Conservation (phyloP, 1,140 invertebrate genomes). For the Eubasilissa regina region DNA sequence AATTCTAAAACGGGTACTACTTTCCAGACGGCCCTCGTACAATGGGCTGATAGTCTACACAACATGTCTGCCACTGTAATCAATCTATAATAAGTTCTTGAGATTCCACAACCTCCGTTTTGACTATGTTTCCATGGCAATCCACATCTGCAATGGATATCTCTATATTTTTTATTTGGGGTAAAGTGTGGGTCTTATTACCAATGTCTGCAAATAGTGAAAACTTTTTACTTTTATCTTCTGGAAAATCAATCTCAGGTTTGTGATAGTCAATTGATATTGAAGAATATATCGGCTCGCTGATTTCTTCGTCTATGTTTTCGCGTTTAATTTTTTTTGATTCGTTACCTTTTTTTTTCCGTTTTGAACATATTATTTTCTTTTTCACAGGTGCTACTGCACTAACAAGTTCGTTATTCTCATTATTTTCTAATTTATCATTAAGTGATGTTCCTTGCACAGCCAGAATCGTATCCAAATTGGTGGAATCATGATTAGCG, state of each 20-base stretch:
- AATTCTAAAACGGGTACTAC: no score
- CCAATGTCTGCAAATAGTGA: slow-evolving; percentile 8
- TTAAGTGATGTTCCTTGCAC: background rate
- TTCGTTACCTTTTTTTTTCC: slow-evolving; percentile 9
- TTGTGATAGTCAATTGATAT: background rate
- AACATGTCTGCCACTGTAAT: no score
- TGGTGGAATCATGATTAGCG: slow-evolving; percentile 4
- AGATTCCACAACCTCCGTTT: slow-evolving; percentile 52
- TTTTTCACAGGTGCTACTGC: background rate
- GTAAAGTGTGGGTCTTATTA: background rate
- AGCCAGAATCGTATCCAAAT: background rate
- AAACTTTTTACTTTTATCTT: slow-evolving; percentile 21
- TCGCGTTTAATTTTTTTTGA: slow-evolving; percentile 8
- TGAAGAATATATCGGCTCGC: background rate
- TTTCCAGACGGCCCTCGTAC: no score
- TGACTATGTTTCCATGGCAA: slow-evolving; percentile 54
- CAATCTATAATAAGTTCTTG: slow-evolving; percentile 40
- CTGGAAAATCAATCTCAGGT: slow-evolving; percentile 11
- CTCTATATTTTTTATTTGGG: slow-evolving; percentile 43
- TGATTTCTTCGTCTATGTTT: slow-evolving; percentile 2
- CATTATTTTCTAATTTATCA: background rate
- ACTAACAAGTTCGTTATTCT: background rate
- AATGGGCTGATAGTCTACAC: no score
- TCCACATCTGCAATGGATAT: slow-evolving; percentile 58
- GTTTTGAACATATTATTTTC: background rate